A percentile compares a stretch with the other conserved stretches of the same genome.
These are phyloP conservation scores for Argyrosomus regius DNA, from an alignment of 2,797 vertebrate species.

Conservation along the genomic window DNA sequence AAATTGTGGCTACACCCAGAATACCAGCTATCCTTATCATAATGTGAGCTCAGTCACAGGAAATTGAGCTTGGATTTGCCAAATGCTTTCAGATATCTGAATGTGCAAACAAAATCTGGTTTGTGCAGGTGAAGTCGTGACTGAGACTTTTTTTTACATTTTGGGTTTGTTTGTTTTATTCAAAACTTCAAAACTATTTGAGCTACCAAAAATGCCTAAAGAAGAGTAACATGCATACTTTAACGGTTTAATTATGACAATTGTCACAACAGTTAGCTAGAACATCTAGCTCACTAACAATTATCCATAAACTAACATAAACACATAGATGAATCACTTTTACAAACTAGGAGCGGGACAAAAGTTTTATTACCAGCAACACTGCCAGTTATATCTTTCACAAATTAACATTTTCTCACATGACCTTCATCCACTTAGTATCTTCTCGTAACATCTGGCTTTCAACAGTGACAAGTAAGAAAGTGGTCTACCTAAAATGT, in stretches of 20 bases:
- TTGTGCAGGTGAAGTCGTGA: not conserved
- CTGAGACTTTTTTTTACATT: not conserved
- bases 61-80: too few relatives aligned
- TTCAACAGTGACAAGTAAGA: too few relatives aligned
- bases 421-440: too few relatives aligned
- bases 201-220: not conserved
- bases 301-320: not conserved
- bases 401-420: too few relatives aligned
- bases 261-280: not conserved
- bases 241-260: not conserved
- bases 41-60: constrained; percentile 5
- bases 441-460: too few relatives aligned
- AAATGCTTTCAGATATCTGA: not conserved
- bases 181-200: too few relatives aligned
- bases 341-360: not conserved
- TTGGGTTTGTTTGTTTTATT: not conserved
- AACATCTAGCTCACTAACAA: not conserved
- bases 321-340: not conserved
- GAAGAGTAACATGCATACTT: not conserved
- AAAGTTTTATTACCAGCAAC: not conserved
- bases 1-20: constrained; percentile 26
- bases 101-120: constrained; percentile 13
- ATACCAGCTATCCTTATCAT: not conserved
- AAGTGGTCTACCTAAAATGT: too few relatives aligned
- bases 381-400: too few relatives aligned